Conservation (phyloP, 2,113 vertebrate species). For the Marcusenius ussheri region DNA sequence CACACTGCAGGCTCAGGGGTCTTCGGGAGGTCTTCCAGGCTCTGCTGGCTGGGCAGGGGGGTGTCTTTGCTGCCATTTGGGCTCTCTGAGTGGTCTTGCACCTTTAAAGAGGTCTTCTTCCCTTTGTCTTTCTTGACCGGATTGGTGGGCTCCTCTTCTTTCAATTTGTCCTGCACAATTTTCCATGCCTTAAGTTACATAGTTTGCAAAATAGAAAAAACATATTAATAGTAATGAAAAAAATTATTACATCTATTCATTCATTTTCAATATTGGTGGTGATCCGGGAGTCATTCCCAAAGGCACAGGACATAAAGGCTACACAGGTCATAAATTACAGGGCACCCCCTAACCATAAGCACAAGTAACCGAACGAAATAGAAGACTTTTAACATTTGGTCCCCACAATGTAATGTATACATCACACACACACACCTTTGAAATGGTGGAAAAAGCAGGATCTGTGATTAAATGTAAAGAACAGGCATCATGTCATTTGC, state of each 20-base stretch:
- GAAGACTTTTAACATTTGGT: neutral
- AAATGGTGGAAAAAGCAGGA: neutral
- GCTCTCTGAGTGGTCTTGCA: neutral
- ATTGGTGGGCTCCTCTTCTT: slow-evolving; percentile 53
- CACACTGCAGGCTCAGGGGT: neutral
- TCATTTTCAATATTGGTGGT: neutral
- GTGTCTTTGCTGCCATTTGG: slow-evolving; percentile 31
- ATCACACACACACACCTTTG: neutral
- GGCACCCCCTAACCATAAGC: neutral
- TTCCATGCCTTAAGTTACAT: slow-evolving; percentile 64
- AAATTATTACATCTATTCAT: neutral
- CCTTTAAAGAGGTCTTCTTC: slow-evolving; percentile 35
- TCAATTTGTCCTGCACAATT: slow-evolving; percentile 54
- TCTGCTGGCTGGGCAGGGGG: slow-evolving; percentile 22
- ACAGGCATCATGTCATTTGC: neutral
- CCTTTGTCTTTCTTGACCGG: slow-evolving; percentile 52
- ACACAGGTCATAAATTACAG: neutral
- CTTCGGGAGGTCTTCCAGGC: slow-evolving; percentile 40
- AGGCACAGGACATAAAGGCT: neutral
- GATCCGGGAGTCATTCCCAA: neutral
- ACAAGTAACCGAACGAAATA: neutral
- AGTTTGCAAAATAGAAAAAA: neutral
- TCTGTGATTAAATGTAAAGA: neutral
- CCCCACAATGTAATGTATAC: neutral
- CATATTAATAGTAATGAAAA: neutral